Evolutionary conservation across 2,113 vertebrate genomes (phyloP), one percentile per base, ranked within the genome.

Genomic region (Verasper variegatus): DNA sequence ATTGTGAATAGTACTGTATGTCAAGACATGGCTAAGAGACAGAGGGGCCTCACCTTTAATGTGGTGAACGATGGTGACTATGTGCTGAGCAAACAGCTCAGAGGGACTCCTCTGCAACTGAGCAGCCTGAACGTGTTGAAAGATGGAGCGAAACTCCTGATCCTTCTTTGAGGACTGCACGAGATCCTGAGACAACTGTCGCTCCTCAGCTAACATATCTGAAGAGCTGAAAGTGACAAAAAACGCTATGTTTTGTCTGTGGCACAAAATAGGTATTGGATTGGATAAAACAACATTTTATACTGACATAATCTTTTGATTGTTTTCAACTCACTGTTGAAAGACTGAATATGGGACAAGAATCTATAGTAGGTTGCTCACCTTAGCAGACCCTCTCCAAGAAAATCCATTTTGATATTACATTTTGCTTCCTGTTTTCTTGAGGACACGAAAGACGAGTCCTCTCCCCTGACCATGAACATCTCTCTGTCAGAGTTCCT

Each of bases 51-150:
- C 71, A 98, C 98, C 97, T 98, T 97, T 97, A 26, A 97, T 95
- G 18, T 98, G 96, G 84, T 99, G 98, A 80, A 99, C 96, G 42
- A 99, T 97, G 20, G 96, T 95, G 92, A 99, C 97, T 55, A 99
- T 97, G 77, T 99, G 98, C 67, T 99, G 97, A 69, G 98, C 96
- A 92, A 99, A 99, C 54, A 98, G 91, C 72, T 99, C 98, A 7
- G 96, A 97, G 14, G 97, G 96, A 76, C 96, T 96, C 11, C 96
- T 94, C 85, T 96, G 95, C 40, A 94, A 91, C 87, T 95, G 96
- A 75, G 96, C 94, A 65, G 95, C 93, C 80, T 96, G 95, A 88
- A 98, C 96, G 0, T 99, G 96, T 59, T 98, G 97, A 89, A 98
- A 98, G 91, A 98, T 97, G 0, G 96, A 96, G 60, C 96, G 96